Percentiles rank a stretch among this genome's conserved stretches.
These are phyloP conservation scores for Kradibia gibbosae DNA, from an alignment of 1,140 invertebrate genomes.

Conservation along the genomic window DNA sequence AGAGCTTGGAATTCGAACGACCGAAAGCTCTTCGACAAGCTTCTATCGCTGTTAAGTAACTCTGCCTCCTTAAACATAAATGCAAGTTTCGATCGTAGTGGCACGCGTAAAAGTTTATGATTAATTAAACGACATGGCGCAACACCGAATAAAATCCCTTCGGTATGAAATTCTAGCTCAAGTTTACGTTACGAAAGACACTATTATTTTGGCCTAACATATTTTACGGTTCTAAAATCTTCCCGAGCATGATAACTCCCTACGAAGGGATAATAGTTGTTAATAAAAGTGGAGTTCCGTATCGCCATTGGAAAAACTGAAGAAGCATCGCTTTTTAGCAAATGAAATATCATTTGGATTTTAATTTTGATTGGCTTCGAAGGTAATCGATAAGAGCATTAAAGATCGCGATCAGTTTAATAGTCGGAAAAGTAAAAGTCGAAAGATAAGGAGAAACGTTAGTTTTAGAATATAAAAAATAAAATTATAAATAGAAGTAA, in stretches of 20 bases:
- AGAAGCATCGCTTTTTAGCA: neutral
- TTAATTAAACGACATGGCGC: too few species aligned
- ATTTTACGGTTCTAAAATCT: neutral
- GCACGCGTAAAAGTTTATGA: too few species aligned
- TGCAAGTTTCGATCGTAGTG: neutral
- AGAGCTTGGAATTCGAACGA: neutral
- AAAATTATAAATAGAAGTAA: too few species aligned
- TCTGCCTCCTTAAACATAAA: neutral
- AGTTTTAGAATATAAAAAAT: too few species aligned
- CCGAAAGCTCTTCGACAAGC: neutral
- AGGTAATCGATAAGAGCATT: neutral
- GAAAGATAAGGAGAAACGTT: too few species aligned
- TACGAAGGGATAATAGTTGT: neutral
- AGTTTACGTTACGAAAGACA: neutral
- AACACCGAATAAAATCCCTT: neutral
- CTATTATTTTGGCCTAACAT: neutral
- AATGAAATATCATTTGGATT: neutral
- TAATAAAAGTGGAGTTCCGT: neutral
- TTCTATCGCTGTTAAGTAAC: neutral
- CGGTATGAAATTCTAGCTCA: neutral
- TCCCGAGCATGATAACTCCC: neutral
- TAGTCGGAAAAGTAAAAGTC: too few species aligned
- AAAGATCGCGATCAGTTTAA: too few species aligned
- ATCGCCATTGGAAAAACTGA: neutral
- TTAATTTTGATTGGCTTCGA: neutral